phyloP scores from a whole-genome alignment of 2,113 vertebrate species.

The Alosa alosa region DNA sequence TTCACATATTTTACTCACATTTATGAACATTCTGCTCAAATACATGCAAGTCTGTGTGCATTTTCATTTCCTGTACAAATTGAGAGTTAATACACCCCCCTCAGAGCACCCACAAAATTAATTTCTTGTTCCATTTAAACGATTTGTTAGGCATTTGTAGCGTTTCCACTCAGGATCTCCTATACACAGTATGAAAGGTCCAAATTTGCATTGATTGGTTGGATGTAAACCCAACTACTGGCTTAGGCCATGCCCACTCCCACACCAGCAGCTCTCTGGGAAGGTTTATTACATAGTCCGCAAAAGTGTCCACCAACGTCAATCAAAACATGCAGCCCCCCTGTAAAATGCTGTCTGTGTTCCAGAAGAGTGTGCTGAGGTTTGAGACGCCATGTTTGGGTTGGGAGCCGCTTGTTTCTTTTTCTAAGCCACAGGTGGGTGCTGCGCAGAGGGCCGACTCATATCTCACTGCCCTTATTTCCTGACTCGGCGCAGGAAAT shows the following conservation, averaged over 20 bases:
- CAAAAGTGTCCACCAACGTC: neutral
- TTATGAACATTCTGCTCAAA: no score
- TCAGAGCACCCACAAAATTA: no score
- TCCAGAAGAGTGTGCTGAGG: neutral
- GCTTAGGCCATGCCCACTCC: neutral
- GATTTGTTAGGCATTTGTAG: no score
- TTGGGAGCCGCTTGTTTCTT: constrained; percentile 12
- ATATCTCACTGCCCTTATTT: neutral
- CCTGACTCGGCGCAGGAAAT: constrained; percentile 1
- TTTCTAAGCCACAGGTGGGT: constrained; percentile 8
- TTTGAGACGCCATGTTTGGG: neutral
- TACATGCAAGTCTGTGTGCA: no score
- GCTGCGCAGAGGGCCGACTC: neutral
- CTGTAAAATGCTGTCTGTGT: neutral
- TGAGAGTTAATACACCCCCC: no score
- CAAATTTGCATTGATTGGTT: neutral
- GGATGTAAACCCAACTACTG: neutral
- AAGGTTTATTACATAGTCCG: neutral
- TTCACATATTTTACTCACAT: neutral
- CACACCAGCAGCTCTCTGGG: neutral
- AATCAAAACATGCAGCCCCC: neutral
- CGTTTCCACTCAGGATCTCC: no score
- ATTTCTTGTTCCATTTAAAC: no score
- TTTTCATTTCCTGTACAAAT: no score
- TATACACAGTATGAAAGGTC: neutral